A percentile compares a stretch with the other conserved stretches of the same genome.
Evolutionary conservation across 2,888 invertebrate genomes (phyloP).

Genomic region (Oeneis ivallda): DNA sequence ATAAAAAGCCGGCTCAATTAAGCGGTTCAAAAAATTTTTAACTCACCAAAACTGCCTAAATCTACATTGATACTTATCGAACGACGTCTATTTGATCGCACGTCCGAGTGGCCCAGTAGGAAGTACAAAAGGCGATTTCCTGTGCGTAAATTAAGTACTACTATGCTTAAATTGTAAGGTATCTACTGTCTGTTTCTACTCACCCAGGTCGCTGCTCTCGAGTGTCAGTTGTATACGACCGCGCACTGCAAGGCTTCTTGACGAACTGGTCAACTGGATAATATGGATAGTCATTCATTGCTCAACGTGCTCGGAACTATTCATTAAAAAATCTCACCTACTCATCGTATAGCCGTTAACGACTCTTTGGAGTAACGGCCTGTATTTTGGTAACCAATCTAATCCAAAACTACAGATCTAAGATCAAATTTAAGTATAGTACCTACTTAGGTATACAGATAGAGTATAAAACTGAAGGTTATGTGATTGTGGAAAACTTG

Average conservation of each 20-base stretch:
- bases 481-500: too few species aligned
- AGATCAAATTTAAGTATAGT: too few species aligned
- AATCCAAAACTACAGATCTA: too few species aligned
- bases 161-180: neutral
- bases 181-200: neutral
- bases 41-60: neutral
- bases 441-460: too few species aligned
- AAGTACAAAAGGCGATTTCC: conserved; percentile 1
- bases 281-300: neutral
- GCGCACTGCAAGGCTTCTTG: conserved; percentile 6
- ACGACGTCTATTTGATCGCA: neutral
- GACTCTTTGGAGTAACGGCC: too few species aligned
- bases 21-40: neutral
- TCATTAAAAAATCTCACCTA: too few species aligned
- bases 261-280: neutral
- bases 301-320: neutral
- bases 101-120: neutral
- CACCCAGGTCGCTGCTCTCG: neutral
- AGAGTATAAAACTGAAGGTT: too few species aligned
- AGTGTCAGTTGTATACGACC: neutral
- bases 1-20: neutral
- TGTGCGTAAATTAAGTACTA: neutral
- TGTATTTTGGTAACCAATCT: too few species aligned
- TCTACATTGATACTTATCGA: neutral
- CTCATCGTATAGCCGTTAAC: too few species aligned